Evolutionary conservation across 2,888 invertebrate species (phyloP).

Genomic region (Cantharis rustica): DNA sequence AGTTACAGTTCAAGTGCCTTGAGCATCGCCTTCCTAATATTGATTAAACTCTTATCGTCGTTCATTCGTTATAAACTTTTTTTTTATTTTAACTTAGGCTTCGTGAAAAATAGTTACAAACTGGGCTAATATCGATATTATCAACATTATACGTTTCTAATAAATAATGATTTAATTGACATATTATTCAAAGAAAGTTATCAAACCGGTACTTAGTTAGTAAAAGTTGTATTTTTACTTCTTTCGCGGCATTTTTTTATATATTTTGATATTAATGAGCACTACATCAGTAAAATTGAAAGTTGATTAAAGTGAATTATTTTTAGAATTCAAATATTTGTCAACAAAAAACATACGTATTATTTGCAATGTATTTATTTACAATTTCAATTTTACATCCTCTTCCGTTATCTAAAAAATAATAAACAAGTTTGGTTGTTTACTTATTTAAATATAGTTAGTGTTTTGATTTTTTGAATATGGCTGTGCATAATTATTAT

Average conservation of each 20-base stretch:
- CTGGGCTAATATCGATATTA: neutral
- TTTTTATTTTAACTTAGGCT: too few relatives aligned
- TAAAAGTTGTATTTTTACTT: conserved; percentile 7
- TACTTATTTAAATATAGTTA: neutral
- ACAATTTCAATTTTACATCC: neutral
- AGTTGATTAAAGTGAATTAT: conserved; percentile 6
- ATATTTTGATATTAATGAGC: conserved; percentile 15
- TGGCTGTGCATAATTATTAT: neutral
- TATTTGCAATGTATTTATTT: neutral
- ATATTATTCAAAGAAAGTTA: conserved; percentile 13
- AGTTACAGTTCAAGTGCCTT: neutral
- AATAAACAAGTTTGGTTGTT: neutral
- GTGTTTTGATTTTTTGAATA: neutral
- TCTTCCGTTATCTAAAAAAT: neutral
- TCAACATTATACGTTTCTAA: neutral
- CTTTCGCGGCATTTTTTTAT: neutral
- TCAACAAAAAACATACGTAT: neutral
- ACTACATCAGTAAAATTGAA: conserved; percentile 19
- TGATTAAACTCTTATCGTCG: neutral
- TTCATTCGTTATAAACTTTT: neutral
- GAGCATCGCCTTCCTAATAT: neutral
- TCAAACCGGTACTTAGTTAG: conserved; percentile 20
- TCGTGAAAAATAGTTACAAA: neutral
- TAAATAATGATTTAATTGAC: neutral
- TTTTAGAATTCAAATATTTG: neutral